Percentiles rank a stretch among this genome's conserved stretches.
These are phyloP conservation scores for Acridotheres tristis DNA, from an alignment of 2,797 vertebrate genomes.

Conservation along the genomic window DNA sequence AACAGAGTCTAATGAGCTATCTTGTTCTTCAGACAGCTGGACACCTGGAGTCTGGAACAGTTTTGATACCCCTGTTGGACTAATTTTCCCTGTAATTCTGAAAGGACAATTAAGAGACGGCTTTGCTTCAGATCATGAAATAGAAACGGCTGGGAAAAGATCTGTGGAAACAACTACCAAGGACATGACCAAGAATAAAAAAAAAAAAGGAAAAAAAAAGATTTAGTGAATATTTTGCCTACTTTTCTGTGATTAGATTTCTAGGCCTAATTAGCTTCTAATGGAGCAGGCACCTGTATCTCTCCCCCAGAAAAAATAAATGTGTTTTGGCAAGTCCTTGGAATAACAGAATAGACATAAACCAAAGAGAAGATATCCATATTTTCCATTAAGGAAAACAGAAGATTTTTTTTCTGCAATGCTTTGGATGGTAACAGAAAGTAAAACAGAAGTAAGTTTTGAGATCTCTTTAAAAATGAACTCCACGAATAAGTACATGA, in stretches of 20 bases:
- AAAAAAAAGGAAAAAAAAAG: neutral
- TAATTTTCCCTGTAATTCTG: neutral
- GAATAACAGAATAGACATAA: neutral
- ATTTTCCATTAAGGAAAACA: neutral
- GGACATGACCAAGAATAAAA: neutral
- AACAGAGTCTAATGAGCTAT: neutral
- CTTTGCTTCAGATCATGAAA: neutral
- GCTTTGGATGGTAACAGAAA: neutral
- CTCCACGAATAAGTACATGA: neutral
- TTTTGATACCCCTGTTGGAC: neutral
- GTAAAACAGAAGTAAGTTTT: neutral
- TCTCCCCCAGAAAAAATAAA: neutral
- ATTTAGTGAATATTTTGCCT: neutral
- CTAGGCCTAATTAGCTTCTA: neutral
- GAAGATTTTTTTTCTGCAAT: neutral
- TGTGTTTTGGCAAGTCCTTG: neutral
- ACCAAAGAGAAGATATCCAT: fast-evolving
- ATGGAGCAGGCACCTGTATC: neutral
- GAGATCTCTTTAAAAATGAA: neutral
- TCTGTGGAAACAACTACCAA: neutral
- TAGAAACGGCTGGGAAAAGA: neutral
- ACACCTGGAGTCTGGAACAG: neutral
- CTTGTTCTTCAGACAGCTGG: neutral
- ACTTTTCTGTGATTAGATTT: neutral
- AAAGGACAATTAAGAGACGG: neutral